Evolutionary conservation across 2,113 vertebrate genomes (phyloP), one percentile per base, ranked within the genome.

Genomic region (Polyodon spathula): DNA sequence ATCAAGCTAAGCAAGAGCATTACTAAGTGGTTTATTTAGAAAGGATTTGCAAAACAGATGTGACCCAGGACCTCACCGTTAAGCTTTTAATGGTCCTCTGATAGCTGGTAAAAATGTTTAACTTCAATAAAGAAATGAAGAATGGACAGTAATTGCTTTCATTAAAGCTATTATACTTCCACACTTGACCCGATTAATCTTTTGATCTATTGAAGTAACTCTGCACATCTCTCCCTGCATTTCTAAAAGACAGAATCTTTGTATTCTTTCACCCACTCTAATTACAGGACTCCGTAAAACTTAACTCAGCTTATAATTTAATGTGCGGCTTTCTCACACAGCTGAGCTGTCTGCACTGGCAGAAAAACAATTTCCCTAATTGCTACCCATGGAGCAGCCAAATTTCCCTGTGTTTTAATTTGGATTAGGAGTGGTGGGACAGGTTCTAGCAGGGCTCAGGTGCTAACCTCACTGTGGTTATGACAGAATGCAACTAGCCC

Each of bases 371-470:
- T 42, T 38, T 46, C 56, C 44, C 61, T 63, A 63, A 67, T 67
- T 67, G 56, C 16, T 6, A 42, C 17, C 38, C 46, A 17, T 27
- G 56, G 44, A 39, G 37, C 50, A 71, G 73, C 46, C 11, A 2
- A 59, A 54, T 61, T 67, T 68, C 66, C 70, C 68, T 74, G 65
- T 8, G 8, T 53, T 17, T 10, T 41, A 52, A 11, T 53, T 40
- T 53, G 15, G 9, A 48, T 15, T 14, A 8, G 9, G 37, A 39
- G 11, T 5, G 38, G 48, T 53, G 16, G 50, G 27, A 40, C 27
- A 27, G 27, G 41, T 10, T 16, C 40, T 42, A 61, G 5, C 16
- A 37, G 16, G 6, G 10, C 27, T 1, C 17, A 46, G 27, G 27
- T 8, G 40, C 12, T 50, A 14, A 14, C 12, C 9, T 50, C 48